Evolutionary conservation across 2,888 invertebrate species (phyloP), one percentile per base, ranked within the genome.

Genomic region (Sclerodermus sp.): DNA sequence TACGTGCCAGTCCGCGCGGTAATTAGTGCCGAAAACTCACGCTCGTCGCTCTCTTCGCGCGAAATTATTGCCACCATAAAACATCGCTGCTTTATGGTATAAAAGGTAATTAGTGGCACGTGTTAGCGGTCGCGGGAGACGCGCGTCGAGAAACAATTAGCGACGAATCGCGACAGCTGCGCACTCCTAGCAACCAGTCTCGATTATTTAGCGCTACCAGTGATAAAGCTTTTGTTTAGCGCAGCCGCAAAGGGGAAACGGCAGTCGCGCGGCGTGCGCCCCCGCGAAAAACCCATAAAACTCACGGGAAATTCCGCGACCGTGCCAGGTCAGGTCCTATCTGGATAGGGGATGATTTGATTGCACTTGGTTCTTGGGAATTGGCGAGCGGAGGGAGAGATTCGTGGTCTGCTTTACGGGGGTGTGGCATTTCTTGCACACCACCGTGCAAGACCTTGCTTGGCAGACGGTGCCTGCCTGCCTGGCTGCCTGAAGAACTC

Each of bases 401-500:
- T n/a, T n/a, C n/a, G n/a, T n/a, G 23, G 12, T 14, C 15, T 32
- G 12, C 32, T 12, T 16, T 34, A 36, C 45, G 15, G 36, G 45
- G 45, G 56, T 53, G n/a, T n/a, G 55, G 53, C 51, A 41, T 62
- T 59, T 59, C 59, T 62, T 59, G 55, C 36, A 23, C 23, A 5
- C 4, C 23, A 52, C 46, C 41, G 39, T 2, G 3, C 38, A 17
- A 23, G 32, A 1, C 42, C 41, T 41, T 51, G 56, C 50, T 53
- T 46, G 57, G 47, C 47, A 46, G 55, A 48, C 51, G 57, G 45
- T 47, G 51, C 50, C n/a, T n/a, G n/a, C n/a, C n/a, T n/a, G n/a
- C n/a, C n/a, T n/a, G n/a, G n/a, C n/a, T n/a, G n/a, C n/a, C 54
- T 55, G 58, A 60, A 66, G 60, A 58, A 56, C 64, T 63, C 66